Conservation (phyloP, 2,797 vertebrate genomes). For the Paratrypauchen microcephalus region DNA sequence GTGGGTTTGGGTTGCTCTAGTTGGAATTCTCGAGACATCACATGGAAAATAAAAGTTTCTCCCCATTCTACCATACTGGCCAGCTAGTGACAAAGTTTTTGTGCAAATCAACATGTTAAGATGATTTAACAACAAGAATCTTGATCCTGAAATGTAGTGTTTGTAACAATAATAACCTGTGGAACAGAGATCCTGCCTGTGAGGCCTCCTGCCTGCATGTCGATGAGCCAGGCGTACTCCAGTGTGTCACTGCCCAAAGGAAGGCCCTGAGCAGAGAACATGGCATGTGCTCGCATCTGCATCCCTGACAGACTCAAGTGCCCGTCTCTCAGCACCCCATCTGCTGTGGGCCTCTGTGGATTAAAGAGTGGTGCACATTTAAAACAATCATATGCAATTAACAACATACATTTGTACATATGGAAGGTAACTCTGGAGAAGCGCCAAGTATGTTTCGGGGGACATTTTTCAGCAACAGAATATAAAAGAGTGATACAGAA, state of each 20-base stretch:
- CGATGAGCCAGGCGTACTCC: constrained; percentile 97
- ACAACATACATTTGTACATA: neutral
- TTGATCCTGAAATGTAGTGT: neutral
- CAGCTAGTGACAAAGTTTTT: constrained; percentile 72
- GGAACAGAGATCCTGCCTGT: constrained; percentile 91
- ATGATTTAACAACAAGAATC: neutral
- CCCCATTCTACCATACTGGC: constrained; percentile 91
- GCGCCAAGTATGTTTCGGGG: too few species aligned
- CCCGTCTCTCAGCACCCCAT: constrained; percentile 90
- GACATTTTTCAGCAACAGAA: constrained; percentile 17
- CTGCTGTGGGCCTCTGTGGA: constrained; percentile 86
- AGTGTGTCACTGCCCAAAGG: constrained; percentile 88
- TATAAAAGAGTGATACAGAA: neutral
- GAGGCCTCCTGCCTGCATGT: constrained; percentile 91
- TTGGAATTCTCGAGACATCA: constrained; percentile 92
- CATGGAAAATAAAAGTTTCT: constrained; percentile 92
- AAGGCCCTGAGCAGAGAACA: constrained; percentile 95
- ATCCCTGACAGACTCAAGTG: constrained; percentile 93
- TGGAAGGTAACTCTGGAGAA: constrained; percentile 10
- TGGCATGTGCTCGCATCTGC: constrained; percentile 95
- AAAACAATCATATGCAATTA: neutral
- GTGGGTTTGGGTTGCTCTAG: constrained; percentile 93
- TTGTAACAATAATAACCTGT: constrained; percentile 79
- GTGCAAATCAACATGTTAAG: neutral
- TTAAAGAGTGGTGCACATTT: neutral